Conservation (phyloP, 2,888 invertebrate species). For the Perdita meconis region DNA sequence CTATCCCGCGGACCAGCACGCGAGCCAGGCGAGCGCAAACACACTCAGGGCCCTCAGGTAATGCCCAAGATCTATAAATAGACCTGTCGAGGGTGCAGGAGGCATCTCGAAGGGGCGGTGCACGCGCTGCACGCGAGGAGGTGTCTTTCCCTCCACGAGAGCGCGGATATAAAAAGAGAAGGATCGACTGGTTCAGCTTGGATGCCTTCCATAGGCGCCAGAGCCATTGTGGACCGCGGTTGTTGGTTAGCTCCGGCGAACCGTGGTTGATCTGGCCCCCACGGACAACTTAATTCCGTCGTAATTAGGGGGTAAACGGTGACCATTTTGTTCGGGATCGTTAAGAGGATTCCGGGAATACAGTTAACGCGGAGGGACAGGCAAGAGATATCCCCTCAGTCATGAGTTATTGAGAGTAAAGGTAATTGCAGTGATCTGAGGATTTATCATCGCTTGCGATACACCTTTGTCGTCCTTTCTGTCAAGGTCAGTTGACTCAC, state of each 20-base stretch:
- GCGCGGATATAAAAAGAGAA: conserved; percentile 58
- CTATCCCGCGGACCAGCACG: conserved; percentile 40
- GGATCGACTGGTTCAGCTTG: conserved; percentile 73
- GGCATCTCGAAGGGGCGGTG: conserved; percentile 56
- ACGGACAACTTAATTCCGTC: conserved; percentile 45
- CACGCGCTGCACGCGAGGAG: conserved; percentile 71
- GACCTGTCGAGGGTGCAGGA: conserved; percentile 63
- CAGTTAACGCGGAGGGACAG: neutral
- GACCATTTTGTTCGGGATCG: conserved; percentile 20
- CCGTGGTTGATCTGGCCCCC: neutral
- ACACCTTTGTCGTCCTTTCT: too few relatives aligned
- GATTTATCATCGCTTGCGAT: neutral
- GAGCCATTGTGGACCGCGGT: conserved; percentile 31
- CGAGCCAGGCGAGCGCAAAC: conserved; percentile 39
- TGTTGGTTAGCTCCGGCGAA: conserved; percentile 5
- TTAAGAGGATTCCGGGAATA: conserved; percentile 11
- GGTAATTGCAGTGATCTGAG: neutral
- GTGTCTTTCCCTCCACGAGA: conserved; percentile 59
- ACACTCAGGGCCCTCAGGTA: conserved; percentile 68
- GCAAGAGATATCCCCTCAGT: neutral
- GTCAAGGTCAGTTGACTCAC: too few relatives aligned
- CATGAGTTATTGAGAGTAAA: neutral
- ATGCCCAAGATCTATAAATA: conserved; percentile 74
- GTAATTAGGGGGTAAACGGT: conserved; percentile 30
- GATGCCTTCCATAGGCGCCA: conserved; percentile 72